phyloP scores from a whole-genome alignment of 2,888 invertebrate genomes.

The Idaea straminata region DNA sequence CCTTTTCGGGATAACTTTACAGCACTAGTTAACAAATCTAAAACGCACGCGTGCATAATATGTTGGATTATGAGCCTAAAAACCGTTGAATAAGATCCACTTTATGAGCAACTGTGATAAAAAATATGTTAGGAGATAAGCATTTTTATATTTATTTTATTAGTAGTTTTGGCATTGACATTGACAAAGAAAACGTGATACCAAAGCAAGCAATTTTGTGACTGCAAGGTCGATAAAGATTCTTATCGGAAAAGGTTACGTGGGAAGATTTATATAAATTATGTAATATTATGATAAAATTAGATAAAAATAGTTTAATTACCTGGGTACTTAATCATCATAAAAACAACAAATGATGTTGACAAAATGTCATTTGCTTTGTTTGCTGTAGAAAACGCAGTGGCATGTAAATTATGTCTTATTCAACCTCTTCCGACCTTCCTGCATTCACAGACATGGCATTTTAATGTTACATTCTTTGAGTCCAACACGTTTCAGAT shows the following conservation, averaged over 20 bases:
- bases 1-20: too few species aligned
- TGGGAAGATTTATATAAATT: background rate
- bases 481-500: too few species aligned
- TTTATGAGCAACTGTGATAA: too few species aligned
- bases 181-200: slow-evolving; percentile 20
- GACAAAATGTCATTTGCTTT: slow-evolving; percentile 1
- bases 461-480: too few species aligned
- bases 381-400: background rate
- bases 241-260: background rate
- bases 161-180: slow-evolving; percentile 21
- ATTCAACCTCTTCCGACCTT: background rate
- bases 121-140: background rate
- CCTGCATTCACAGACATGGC: too few species aligned
- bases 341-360: background rate
- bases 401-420: background rate
- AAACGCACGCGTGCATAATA: too few species aligned
- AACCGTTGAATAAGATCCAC: too few species aligned
- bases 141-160: background rate
- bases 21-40: too few species aligned
- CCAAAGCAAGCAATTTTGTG: slow-evolving; percentile 11
- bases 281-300: slow-evolving; percentile 8
- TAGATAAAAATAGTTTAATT: slow-evolving; percentile 4
- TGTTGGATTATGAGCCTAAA: too few species aligned
- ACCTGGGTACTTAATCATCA: background rate
- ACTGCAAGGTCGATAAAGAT: slow-evolving; percentile 15